Base-by-base conservation (phyloP, 2,797 vertebrate species). In the Microtus californicus region DNA sequence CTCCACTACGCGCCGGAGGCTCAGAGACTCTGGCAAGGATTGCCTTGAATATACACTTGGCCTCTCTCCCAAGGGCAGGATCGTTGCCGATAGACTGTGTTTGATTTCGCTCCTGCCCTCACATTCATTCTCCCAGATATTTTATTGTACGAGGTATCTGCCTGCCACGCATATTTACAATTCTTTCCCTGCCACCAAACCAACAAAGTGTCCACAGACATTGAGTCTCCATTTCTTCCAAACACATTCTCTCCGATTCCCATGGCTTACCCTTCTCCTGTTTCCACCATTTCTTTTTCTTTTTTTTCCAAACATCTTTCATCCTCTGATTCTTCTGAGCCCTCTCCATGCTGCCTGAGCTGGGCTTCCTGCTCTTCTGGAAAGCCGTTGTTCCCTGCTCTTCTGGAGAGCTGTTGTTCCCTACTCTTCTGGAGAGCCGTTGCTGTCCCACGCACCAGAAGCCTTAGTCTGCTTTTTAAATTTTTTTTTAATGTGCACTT, bases 111-210 rank as follows among this genome's bases (percentile, higher is more conserved):
- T 67, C 79, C n/a, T 81, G 81, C 90, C 78, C 93, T 97, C 93
- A 61, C 88, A 40, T 90, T 87, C 79, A 61, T 92, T 92, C 89
- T 94, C 88, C 71, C 88, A 89, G 96, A 93, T 90, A 96, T 96
- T 95, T 90, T 89, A 69, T 89, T 97, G 93, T 82, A 80, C 0
- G 45, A 97, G 74, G 90, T 96, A 95, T 97, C 96, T 95, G 96
- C 92, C 74, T 93, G 69, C 90, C 86, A 89, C 0, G 71, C 95
- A 96, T 97, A 97, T 91, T 95, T 95, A 93, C 91, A 90, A 94
- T 96, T 95, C 94, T 95, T 96, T 95, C 79, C 89, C 74, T 40
- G 43, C 92, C 94, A 87, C 94, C 97, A 97, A 96, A 97, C 87
- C 91, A 97, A 95, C 89, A 94, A 91, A 96, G 96, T n/a, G 91